A percentile compares a stretch with the other conserved stretches of the same genome.
Conservation (phyloP, 2,888 invertebrate species). For the Xestia c-nigrum region DNA sequence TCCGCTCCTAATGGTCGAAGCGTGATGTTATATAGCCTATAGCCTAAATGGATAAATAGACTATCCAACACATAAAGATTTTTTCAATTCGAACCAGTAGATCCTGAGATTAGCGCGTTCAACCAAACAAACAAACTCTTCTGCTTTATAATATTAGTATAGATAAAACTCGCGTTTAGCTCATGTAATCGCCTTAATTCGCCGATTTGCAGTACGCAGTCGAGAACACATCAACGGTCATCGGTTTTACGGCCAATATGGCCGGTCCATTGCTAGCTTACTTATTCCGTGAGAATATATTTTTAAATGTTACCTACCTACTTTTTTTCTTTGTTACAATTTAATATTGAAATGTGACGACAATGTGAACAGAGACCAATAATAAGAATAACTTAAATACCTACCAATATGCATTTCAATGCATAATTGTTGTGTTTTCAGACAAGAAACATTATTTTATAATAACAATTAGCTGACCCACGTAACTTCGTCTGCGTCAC, state of each 20-base stretch:
- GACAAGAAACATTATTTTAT: not conserved
- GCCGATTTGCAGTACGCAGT: not conserved
- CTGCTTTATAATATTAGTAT: no score
- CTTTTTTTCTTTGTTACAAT: not conserved
- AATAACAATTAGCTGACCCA: no score
- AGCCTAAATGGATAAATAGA: no score
- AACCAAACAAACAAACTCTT: no score
- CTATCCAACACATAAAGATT: no score
- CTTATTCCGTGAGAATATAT: not conserved
- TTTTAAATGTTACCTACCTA: not conserved
- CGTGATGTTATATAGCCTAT: no score
- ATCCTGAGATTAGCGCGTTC: no score
- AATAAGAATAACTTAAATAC: not conserved
- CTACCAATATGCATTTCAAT: not conserved
- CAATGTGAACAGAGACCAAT: not conserved
- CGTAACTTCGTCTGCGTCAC: no score
- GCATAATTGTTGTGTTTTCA: not conserved
- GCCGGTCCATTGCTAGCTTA: not conserved
- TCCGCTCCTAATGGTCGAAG: no score
- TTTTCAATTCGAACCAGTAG: no score
- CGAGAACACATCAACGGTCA: not conserved
- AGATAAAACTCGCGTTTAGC: no score
- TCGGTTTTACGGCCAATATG: not conserved
- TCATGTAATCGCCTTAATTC: no score
- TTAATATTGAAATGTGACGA: not conserved